Evolutionary conservation across 1,140 invertebrate species (phyloP).

Genomic region (Aporrectodea caliginosa): DNA sequence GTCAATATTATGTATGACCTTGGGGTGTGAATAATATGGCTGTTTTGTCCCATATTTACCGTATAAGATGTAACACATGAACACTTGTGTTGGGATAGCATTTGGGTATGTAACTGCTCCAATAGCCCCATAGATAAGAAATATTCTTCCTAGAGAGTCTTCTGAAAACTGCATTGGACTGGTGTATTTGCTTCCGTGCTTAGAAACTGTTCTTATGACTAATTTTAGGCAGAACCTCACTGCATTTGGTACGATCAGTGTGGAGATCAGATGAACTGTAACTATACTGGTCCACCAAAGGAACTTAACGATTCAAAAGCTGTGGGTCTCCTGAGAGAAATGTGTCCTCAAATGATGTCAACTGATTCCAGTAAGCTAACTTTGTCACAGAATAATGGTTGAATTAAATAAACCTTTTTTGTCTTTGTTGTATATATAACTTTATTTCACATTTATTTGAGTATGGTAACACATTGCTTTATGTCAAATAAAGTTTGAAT

Average conservation of each 20-base stretch:
- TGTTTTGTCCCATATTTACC: no score
- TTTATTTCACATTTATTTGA: neutral
- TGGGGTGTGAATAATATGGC: no score
- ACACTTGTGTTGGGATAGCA: no score
- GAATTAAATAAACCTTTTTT: neutral
- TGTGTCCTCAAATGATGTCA: conserved; percentile 66
- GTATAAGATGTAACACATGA: no score
- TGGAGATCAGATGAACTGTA: conserved; percentile 62
- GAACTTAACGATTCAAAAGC: conserved; percentile 53
- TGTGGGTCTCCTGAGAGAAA: conserved; percentile 61
- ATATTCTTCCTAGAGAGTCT: no score
- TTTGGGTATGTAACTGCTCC: no score
- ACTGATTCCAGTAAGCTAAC: conserved; percentile 34
- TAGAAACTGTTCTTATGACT: no score
- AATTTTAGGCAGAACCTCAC: conserved; percentile 56
- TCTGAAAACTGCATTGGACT: no score
- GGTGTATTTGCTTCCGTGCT: no score
- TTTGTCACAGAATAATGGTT: neutral
- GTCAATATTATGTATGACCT: no score
- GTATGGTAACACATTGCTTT: neutral
- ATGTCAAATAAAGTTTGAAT: neutral
- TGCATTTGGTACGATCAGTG: conserved; percentile 78
- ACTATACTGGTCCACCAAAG: conserved; percentile 68
- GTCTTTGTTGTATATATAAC: neutral
- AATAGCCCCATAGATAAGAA: no score